phyloP scores from a whole-genome alignment of 2,113 vertebrate genomes.

The Emydocephalus ijimae region DNA sequence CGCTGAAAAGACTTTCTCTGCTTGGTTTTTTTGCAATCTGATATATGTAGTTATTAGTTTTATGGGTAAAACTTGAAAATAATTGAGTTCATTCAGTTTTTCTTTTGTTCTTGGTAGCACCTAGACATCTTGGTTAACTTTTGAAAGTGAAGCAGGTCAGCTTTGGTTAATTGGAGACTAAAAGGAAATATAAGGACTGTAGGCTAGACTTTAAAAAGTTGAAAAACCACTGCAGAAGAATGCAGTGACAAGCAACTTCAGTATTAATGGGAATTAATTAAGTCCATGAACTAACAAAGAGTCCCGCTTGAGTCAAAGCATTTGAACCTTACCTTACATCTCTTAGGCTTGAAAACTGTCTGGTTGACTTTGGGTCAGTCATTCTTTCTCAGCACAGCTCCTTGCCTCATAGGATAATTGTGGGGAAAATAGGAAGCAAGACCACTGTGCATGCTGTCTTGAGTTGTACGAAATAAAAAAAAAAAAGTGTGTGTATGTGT shows the following conservation, averaged over 20 bases:
- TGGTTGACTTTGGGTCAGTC: not conserved
- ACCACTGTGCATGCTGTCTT: not conserved
- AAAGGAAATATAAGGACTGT: not conserved
- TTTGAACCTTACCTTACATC: not conserved
- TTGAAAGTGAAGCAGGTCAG: not conserved
- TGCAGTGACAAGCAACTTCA: not conserved
- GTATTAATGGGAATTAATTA: not conserved
- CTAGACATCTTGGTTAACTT: not conserved
- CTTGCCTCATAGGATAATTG: not conserved
- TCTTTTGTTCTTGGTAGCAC: not conserved
- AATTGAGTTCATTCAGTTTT: not conserved
- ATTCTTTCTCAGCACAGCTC: not conserved
- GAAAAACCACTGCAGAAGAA: not conserved
- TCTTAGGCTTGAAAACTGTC: not conserved
- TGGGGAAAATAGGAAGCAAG: not conserved
- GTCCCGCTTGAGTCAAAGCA: not conserved
- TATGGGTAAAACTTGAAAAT: not conserved
- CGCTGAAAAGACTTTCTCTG: not conserved
- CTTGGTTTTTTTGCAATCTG: not conserved
- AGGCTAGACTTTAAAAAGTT: not conserved
- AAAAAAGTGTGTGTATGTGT: not conserved
- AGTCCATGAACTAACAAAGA: not conserved
- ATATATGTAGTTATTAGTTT: not conserved
- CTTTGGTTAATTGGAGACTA: not conserved
- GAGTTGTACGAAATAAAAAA: not conserved